Percentiles rank a stretch among this genome's conserved stretches.
Evolutionary conservation across 2,797 vertebrate species (phyloP).

Genomic region (Glyptemys insculpta): DNA sequence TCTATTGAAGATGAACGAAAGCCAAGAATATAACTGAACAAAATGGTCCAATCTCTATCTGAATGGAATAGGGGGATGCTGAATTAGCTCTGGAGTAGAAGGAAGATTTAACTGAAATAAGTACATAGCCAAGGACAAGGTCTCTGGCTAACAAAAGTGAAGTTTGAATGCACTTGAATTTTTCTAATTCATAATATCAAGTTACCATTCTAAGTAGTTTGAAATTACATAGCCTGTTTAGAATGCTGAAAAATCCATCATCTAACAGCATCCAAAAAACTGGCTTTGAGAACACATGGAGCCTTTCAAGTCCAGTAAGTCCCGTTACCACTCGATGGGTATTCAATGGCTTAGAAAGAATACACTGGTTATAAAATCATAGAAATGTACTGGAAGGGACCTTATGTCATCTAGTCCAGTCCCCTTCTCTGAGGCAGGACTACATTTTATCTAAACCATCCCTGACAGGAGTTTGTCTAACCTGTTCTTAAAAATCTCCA

Average conservation of each 20-base stretch:
- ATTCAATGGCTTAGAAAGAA: accelerated
- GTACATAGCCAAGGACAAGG: not conserved
- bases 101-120: not conserved
- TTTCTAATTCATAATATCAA: not conserved
- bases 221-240: not conserved
- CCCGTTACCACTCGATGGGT: not conserved
- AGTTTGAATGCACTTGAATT: not conserved
- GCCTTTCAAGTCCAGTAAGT: not conserved
- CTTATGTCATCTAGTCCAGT: not conserved
- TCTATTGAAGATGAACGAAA: not conserved
- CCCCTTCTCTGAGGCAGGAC: not conserved
- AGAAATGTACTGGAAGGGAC: not conserved
- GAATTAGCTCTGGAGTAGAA: not conserved
- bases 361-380: not conserved
- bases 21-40: not conserved
- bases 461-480: not conserved
- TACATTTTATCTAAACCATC: not conserved
- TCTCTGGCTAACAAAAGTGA: not conserved
- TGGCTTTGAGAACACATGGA: not conserved
- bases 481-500: not conserved
- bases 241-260: not conserved
- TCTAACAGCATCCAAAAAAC: not conserved
- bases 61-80: not conserved
- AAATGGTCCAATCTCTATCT: not conserved
- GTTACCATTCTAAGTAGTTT: not conserved